Conservation (phyloP, 1,140 invertebrate species). For the Yoshiicerus persimilis region DNA sequence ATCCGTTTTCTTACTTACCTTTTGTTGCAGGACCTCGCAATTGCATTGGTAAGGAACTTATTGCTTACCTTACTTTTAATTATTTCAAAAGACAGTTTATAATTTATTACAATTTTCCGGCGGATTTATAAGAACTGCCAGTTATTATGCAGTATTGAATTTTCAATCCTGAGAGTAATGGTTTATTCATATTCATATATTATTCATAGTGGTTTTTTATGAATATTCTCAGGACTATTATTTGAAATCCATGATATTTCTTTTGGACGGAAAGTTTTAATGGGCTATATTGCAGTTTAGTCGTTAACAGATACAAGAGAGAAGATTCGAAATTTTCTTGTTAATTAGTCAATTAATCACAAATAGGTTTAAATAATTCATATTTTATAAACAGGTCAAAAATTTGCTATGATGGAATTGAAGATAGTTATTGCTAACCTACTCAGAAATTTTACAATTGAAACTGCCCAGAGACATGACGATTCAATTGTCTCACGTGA, state of each 20-base stretch:
- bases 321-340: neutral
- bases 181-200: too few species aligned
- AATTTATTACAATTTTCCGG: too few species aligned
- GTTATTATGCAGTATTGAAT: neutral
- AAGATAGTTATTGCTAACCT: constrained; percentile 59
- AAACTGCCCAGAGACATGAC: constrained; percentile 66
- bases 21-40: constrained; percentile 60
- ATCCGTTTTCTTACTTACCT: constrained; percentile 54
- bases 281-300: too few species aligned
- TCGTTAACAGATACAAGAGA: neutral
- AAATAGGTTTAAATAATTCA: too few species aligned
- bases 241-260: too few species aligned
- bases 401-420: constrained; percentile 61
- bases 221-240: too few species aligned
- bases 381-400: constrained; percentile 54
- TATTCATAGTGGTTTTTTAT: too few species aligned
- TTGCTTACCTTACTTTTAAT: too few species aligned
- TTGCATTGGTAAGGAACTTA: constrained; percentile 61
- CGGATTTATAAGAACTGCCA: neutral
- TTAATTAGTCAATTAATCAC: constrained; percentile 46
- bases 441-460: constrained; percentile 51
- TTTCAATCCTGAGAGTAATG: too few species aligned
- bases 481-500: constrained; percentile 75
- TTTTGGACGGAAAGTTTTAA: too few species aligned
- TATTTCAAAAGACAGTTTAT: too few species aligned